Evolutionary conservation across 2,113 vertebrate species (phyloP).

Genomic region (Asarcornis scutulata): DNA sequence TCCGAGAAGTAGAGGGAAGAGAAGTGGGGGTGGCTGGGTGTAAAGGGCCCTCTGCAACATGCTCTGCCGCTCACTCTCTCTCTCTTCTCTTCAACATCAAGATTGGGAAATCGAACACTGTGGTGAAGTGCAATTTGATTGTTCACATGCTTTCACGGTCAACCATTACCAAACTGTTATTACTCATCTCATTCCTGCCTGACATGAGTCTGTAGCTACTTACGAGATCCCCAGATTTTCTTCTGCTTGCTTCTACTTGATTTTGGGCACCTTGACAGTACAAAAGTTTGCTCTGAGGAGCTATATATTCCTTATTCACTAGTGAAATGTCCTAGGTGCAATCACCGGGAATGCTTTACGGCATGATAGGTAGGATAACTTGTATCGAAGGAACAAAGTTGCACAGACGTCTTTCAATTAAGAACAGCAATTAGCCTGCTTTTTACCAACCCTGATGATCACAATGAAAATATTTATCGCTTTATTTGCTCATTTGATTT

Average conservation of each 20-base stretch:
- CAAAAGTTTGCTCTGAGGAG: background rate
- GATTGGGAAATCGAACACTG: background rate
- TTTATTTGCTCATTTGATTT: background rate
- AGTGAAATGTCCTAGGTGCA: fast-evolving
- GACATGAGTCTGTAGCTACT: background rate
- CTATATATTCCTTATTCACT: background rate
- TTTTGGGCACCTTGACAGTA: background rate
- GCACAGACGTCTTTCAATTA: background rate
- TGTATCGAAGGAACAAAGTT: background rate
- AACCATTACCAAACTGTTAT: background rate
- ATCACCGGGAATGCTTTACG: background rate
- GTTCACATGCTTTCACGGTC: background rate
- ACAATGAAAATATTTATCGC: background rate
- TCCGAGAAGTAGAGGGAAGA: background rate
- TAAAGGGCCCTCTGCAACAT: background rate
- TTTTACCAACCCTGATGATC: background rate
- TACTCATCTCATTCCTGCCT: background rate
- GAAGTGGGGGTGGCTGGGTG: background rate
- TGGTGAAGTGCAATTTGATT: background rate
- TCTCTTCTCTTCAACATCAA: background rate
- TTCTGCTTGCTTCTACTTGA: background rate
- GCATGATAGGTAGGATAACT: background rate
- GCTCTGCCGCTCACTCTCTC: background rate
- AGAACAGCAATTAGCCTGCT: background rate
- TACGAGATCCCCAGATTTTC: background rate